Percentiles rank a stretch among this genome's conserved stretches.
These are phyloP conservation scores for Linnaemya tessellans DNA, from an alignment of 2,888 invertebrate genomes.

Conservation along the genomic window DNA sequence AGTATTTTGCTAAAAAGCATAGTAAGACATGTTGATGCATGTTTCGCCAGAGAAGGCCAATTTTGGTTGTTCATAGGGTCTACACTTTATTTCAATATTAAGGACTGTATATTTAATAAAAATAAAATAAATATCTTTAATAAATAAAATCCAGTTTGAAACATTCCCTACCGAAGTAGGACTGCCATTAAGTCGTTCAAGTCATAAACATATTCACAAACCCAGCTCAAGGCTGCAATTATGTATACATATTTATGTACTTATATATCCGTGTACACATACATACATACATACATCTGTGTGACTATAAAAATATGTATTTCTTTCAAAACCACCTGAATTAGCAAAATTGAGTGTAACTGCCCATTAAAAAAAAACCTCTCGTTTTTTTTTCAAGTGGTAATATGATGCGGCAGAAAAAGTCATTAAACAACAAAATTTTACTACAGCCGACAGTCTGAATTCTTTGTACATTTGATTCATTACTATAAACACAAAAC, in stretches of 20 bases:
- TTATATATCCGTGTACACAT: no score
- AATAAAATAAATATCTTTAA: no score
- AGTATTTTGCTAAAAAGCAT: no score
- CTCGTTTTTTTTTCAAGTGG: conserved; percentile 23
- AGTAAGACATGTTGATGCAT: no score
- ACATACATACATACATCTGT: neutral
- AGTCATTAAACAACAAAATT: conserved; percentile 33
- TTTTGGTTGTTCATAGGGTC: no score
- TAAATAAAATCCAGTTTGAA: no score
- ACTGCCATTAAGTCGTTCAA: no score
- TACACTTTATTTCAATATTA: no score
- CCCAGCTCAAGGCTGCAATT: neutral
- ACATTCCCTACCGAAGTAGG: no score
- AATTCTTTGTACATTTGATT: conserved; percentile 52
- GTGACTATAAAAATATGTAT: neutral
- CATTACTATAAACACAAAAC: conserved; percentile 13
- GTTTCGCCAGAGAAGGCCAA: no score
- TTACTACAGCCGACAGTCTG: conserved; percentile 27
- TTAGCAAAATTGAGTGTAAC: conserved; percentile 55
- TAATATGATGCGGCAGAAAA: conserved; percentile 56
- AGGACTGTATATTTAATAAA: no score
- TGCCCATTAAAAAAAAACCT: conserved; percentile 26
- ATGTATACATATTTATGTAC: neutral
- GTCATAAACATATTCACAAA: no score
- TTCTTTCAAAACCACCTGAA: conserved; percentile 54